Evolutionary conservation across 1,140 invertebrate species (phyloP).

Genomic region (Drusus annulatus): DNA sequence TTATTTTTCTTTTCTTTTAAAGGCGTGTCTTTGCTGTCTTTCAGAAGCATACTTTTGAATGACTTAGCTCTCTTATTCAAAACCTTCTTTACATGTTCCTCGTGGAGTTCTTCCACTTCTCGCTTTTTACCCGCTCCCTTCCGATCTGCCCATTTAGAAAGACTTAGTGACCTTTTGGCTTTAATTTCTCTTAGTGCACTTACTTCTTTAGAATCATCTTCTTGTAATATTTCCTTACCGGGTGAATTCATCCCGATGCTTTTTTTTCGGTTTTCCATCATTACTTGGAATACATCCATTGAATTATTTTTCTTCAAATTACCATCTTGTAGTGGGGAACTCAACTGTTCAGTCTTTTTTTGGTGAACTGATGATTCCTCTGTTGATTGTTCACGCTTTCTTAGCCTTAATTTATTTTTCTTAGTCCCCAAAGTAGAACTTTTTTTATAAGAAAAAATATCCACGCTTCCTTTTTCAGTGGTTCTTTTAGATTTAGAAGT

Average conservation of each 20-base stretch:
- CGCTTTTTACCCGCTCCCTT: constrained; percentile 73
- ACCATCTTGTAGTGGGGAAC: neutral
- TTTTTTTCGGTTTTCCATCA: constrained; percentile 77
- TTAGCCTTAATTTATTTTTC: constrained; percentile 17
- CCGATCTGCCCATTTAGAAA: constrained; percentile 74
- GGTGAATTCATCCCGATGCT: constrained; percentile 75
- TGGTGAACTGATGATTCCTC: neutral
- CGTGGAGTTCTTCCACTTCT: constrained; percentile 71
- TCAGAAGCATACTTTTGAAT: constrained; percentile 66
- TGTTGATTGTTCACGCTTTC: neutral
- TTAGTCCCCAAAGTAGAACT: neutral
- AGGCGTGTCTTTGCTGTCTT: too few species aligned
- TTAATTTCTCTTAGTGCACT: constrained; percentile 65
- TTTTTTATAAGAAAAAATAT: neutral
- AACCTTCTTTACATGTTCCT: constrained; percentile 70
- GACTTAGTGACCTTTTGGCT: constrained; percentile 68
- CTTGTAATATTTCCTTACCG: constrained; percentile 65
- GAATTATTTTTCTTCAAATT: neutral
- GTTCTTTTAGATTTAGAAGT: neutral
- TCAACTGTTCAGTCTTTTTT: constrained; percentile 28
- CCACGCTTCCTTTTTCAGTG: too few species aligned
- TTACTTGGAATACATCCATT: constrained; percentile 74
- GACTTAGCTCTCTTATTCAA: constrained; percentile 73
- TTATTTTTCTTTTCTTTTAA: constrained; percentile 40
- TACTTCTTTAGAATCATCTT: constrained; percentile 57